These are phyloP conservation scores for Bombylius discolor DNA, from an alignment of 2,888 invertebrate species.

Conservation along the genomic window DNA sequence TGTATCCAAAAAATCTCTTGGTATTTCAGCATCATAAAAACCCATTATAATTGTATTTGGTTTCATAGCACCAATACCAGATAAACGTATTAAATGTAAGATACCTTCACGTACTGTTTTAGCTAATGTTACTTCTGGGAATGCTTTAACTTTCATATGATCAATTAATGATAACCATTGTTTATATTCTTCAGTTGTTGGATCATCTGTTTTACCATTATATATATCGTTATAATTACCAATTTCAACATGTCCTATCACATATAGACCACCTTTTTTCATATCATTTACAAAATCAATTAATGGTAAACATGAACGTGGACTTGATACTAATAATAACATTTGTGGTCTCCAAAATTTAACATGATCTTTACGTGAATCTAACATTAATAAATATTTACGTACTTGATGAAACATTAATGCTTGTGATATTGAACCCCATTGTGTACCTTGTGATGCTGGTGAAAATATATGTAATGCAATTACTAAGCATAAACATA, in stretches of 20 bases:
- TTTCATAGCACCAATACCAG: conserved; percentile 98
- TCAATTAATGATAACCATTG: conserved; percentile 92
- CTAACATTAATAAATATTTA: conserved; percentile 89
- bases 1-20: conserved; percentile 65
- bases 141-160: conserved; percentile 90
- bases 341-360: conserved; percentile 99
- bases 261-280: conserved; percentile 85
- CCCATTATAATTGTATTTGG: conserved; percentile 95
- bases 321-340: conserved; percentile 80
- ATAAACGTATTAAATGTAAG: conserved; percentile 77
- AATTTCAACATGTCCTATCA: conserved; percentile 72
- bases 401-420: conserved; percentile 97
- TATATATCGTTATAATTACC: conserved; percentile 37
- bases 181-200: conserved; percentile 62
- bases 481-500: conserved; percentile 73
- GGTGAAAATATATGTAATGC: conserved; percentile 82
- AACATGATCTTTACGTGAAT: conserved; percentile 93
- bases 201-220: conserved; percentile 45
- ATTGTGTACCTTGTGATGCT: conserved; percentile 58
- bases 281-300: conserved; percentile 96
- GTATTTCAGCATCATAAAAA: conserved; percentile 68
- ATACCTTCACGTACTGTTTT: conserved; percentile 76
- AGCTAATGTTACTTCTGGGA: conserved; percentile 86
- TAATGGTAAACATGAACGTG: conserved; percentile 76
- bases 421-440: conserved; percentile 99